phyloP scores from a whole-genome alignment of 2,888 invertebrate species.

The Epirrhoe tristata region DNA sequence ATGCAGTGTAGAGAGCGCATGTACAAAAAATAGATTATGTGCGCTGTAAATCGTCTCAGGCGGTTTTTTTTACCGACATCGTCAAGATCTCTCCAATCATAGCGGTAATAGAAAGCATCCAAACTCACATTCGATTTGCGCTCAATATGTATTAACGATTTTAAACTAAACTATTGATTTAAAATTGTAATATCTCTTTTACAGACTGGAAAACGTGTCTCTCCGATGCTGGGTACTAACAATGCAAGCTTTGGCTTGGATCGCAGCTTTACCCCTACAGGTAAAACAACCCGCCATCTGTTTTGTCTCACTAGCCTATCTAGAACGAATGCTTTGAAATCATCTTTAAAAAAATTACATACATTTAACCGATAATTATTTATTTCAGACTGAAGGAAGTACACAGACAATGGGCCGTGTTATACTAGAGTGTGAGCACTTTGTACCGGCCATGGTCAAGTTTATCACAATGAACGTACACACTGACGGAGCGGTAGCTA shows the following conservation, averaged over 20 bases:
- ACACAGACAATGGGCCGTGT: slow-evolving; percentile 86
- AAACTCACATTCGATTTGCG: too few relatives aligned
- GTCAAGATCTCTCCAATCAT: too few relatives aligned
- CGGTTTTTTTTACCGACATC: too few relatives aligned
- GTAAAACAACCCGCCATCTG: slow-evolving; percentile 44
- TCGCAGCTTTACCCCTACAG: slow-evolving; percentile 85
- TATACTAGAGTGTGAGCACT: slow-evolving; percentile 88
- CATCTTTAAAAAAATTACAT: neutral
- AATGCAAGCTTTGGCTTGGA: slow-evolving; percentile 90
- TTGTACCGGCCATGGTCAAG: slow-evolving; percentile 88
- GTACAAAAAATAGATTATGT: too few relatives aligned
- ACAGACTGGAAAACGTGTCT: slow-evolving; percentile 74
- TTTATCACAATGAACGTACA: slow-evolving; percentile 87
- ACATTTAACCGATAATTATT: slow-evolving; percentile 15
- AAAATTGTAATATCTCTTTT: slow-evolving; percentile 36
- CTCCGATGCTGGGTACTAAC: slow-evolving; percentile 92
- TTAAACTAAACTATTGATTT: neutral
- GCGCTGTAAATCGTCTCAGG: too few relatives aligned
- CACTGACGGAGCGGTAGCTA: slow-evolving; percentile 69
- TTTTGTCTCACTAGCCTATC: too few relatives aligned
- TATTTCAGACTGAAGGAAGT: slow-evolving; percentile 70
- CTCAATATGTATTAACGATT: too few relatives aligned
- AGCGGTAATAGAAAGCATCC: too few relatives aligned
- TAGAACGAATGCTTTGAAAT: neutral
- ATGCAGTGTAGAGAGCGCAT: too few relatives aligned